Base-by-base conservation (phyloP, 2,113 vertebrate species). In the Poecile atricapillus region DNA sequence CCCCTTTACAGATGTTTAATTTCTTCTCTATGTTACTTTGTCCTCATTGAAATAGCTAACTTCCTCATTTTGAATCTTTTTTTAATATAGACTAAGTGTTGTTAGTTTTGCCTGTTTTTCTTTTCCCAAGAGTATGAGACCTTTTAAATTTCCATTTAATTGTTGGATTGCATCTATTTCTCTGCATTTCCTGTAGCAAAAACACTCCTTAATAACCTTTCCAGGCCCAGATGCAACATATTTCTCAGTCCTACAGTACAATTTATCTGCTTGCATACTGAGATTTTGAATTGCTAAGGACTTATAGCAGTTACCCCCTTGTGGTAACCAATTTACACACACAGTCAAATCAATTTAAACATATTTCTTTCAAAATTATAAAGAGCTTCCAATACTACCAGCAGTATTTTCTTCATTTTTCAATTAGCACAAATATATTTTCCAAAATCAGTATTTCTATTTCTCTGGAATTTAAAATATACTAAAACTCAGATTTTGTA, bases 301-400 rank as follows among this genome's bases (percentile, higher is more conserved):
- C 33, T 92, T 92, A n/a, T 23, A 74, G n/a, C 41, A 78, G 47
- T 89, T 82, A 92, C 5, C n/a, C 50, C 33, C 31, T 70, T 88
- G 17, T 68, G 91, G 27, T 83, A 96, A 89, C 73, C 83, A 93
- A 89, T 96, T 94, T 93, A 33, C n/a, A 89, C 58, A 73, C 41
- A 49, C 2, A 91, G 37, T 58, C 47, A 89, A 84, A 50, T 5
- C n/a, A 88, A 60, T 88, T 90, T 71, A 89, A 68, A 15, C 30
- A 43, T 58, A 6, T 87, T 93, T 86, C 5, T 83, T 88, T 88
- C n/a, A 91, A 81, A 91, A 74, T 56, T 0, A 41, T 67, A 49
- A 9, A 55, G 3, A 81, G 3, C 9, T 78, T 74, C 6, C 30
- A 59, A 74, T 59, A 77, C 18, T 83, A 10, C 19, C 35, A 77